Conservation (phyloP, 2,888 invertebrate genomes). For the Temnothorax unifasciatus region DNA sequence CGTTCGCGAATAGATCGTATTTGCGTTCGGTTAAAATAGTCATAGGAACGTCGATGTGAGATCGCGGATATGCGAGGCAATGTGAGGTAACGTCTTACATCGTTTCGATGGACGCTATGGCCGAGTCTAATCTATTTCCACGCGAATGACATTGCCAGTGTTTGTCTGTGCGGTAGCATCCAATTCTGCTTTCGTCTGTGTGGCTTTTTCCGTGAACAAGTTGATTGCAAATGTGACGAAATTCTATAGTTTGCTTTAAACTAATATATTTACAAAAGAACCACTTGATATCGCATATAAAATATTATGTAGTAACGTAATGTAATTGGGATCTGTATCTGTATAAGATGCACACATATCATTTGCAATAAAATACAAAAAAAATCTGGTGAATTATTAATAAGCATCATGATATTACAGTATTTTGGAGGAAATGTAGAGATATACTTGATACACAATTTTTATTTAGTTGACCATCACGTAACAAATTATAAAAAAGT, state of each 20-base stretch:
- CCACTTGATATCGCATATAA: neutral
- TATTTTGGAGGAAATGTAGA: neutral
- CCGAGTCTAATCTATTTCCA: conserved; percentile 9
- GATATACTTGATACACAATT: neutral
- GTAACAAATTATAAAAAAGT: neutral
- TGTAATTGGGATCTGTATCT: neutral
- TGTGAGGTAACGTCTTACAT: neutral
- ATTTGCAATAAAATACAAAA: neutral
- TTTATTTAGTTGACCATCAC: neutral
- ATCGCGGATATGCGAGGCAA: neutral
- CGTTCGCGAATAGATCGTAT: neutral
- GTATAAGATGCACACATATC: neutral
- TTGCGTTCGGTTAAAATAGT: neutral
- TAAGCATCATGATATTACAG: neutral
- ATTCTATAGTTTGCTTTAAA: neutral
- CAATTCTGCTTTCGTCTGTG: neutral
- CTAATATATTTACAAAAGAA: neutral
- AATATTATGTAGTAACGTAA: neutral
- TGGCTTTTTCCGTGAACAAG: neutral
- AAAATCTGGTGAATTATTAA: neutral
- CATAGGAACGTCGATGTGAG: neutral
- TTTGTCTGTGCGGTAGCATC: neutral
- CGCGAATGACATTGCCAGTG: conserved; percentile 19
- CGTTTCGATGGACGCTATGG: neutral
- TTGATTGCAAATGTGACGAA: neutral